Evolutionary conservation across 1,140 invertebrate genomes (phyloP), one percentile per base, ranked within the genome.

Genomic region (Daktulosphaira vitifoliae): DNA sequence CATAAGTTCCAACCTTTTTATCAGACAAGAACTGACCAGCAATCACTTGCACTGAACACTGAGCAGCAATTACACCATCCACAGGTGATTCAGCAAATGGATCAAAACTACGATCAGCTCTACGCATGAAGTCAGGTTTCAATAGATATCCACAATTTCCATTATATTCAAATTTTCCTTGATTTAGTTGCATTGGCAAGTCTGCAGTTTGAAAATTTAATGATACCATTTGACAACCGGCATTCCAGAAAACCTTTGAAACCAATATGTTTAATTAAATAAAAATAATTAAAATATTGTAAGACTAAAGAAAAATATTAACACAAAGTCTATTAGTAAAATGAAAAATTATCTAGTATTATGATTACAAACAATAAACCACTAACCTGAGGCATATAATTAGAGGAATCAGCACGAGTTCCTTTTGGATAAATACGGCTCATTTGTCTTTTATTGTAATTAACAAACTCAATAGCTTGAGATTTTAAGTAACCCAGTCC

Each of bases 141-240:
- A 99, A 78, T 13, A 99, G 78, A 78, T 97, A 99, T 4, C 96
- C 95, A 72, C 85, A 95, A 71, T 90, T 91, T 20, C 93, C 95
- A 74, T 97, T 97, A 74, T 97, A 96, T 76, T 99, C 97, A 78
- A 99, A 99, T 81, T 99, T 99, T 68, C 97, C 97, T 80, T 98
- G 96, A 79, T 99, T 99, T 65, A 99, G 79, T 79, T 99, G 97
- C 95, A 99, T 98, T 13, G 95, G 95, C 67, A 99, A 79, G 81
- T 99, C 97, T 15, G 96, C 86, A 13, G 96, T 99, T 83, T 99
- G 97, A 78, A 99, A 99, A 80, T 99, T 99, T n/a, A 99, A 79
- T 0, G 97, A 96, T 13, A 99, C 96, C 96, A 99, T 98, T 79
- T 92, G 89, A 73, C 89, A 91, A 66, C 89, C 89, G 37, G 89